Evolutionary conservation across 2,797 vertebrate genomes (phyloP).

Genomic region (Morelia viridis): DNA sequence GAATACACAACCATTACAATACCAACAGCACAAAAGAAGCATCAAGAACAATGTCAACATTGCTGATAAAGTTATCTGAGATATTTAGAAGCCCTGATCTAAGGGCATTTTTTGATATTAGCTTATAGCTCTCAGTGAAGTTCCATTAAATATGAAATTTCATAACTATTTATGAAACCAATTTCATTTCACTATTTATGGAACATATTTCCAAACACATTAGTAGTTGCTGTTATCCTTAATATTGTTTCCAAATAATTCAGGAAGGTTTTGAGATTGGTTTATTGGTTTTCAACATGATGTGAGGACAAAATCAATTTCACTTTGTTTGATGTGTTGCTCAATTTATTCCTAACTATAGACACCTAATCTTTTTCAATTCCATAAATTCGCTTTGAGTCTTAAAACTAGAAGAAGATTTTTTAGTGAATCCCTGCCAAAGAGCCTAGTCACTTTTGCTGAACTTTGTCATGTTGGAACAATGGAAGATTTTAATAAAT

Average conservation of each 20-base stretch:
- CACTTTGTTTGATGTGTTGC: conserved; percentile 29
- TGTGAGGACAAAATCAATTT: conserved; percentile 38
- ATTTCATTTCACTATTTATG: neutral
- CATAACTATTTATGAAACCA: neutral
- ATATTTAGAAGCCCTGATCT: neutral
- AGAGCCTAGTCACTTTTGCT: conserved; percentile 7
- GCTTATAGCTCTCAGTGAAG: neutral
- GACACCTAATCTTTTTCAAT: conserved; percentile 34
- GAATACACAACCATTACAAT: neutral
- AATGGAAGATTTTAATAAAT: conserved; percentile 6
- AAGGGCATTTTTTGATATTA: neutral
- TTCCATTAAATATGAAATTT: neutral
- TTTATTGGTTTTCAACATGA: conserved; percentile 42
- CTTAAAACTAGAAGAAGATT: conserved; percentile 8
- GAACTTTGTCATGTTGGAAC: neutral
- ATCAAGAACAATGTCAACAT: neutral
- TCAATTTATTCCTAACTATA: conserved; percentile 26
- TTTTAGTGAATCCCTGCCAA: conserved; percentile 4
- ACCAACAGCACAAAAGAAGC: neutral
- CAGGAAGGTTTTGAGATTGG: conserved; percentile 26
- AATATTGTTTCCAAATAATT: conserved; percentile 42
- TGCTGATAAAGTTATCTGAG: neutral
- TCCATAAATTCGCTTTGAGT: conserved; percentile 25
- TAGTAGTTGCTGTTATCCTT: neutral
- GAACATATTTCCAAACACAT: neutral